Conservation (phyloP, 2,797 vertebrate species). For the Chiloscyllium punctatum region DNA sequence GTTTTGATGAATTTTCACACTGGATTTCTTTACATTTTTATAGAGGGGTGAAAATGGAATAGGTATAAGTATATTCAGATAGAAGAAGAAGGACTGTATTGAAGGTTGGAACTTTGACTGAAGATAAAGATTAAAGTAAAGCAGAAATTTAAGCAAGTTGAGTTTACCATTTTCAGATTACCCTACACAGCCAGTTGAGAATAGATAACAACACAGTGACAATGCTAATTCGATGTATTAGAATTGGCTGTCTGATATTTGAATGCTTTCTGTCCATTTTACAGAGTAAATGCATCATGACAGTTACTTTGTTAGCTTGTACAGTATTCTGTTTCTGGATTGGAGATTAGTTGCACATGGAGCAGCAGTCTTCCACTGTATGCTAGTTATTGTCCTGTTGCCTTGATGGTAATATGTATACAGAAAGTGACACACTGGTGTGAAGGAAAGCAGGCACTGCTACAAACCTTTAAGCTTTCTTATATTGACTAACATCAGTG, state of each 20-base stretch:
- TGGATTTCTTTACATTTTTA: neutral
- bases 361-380: neutral
- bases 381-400: neutral
- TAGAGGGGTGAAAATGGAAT: neutral
- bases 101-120: neutral
- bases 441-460: neutral
- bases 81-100: neutral
- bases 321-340: neutral
- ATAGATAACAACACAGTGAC: neutral
- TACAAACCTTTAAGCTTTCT: neutral
- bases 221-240: neutral
- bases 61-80: neutral
- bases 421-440: neutral
- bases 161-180: neutral
- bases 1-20: neutral
- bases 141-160: neutral
- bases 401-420: neutral
- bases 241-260: neutral
- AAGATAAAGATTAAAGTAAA: neutral
- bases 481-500: neutral
- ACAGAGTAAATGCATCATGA: neutral
- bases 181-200: neutral
- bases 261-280: no score
- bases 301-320: neutral
- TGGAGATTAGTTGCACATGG: neutral